A percentile compares a stretch with the other conserved stretches of the same genome.
Conservation (phyloP, 2,888 invertebrate species). For the Falcaria lacertinaria region DNA sequence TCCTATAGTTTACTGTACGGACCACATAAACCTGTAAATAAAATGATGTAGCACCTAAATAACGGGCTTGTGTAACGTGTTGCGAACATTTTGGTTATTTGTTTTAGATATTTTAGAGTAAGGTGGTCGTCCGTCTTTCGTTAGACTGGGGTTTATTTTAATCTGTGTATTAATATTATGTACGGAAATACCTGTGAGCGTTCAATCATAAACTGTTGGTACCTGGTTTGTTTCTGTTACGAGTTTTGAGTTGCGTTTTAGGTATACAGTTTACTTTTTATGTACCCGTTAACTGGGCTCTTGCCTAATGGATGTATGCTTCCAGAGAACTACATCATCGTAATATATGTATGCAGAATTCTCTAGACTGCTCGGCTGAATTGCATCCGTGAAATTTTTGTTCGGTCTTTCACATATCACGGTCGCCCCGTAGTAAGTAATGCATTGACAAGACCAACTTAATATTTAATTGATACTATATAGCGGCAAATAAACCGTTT, state of each 20-base stretch:
- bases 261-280: slow-evolving; percentile 48
- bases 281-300: slow-evolving; percentile 39
- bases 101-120: slow-evolving; percentile 54
- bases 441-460: too few species aligned
- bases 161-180: slow-evolving; percentile 67
- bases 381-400: too few species aligned
- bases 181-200: slow-evolving; percentile 67
- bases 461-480: too few species aligned
- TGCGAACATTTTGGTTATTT: slow-evolving; percentile 70
- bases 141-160: slow-evolving; percentile 64
- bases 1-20: slow-evolving; percentile 53
- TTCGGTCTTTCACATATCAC: too few species aligned
- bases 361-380: slow-evolving; percentile 3
- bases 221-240: slow-evolving; percentile 77
- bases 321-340: slow-evolving; percentile 26
- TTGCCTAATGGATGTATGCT: slow-evolving; percentile 41
- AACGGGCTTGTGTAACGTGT: slow-evolving; percentile 59
- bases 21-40: slow-evolving; percentile 72
- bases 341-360: slow-evolving; percentile 17
- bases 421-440: too few species aligned
- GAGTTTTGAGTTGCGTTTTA: slow-evolving; percentile 44
- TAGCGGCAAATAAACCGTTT: too few species aligned
- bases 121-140: slow-evolving; percentile 65
- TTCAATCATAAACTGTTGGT: slow-evolving; percentile 72
- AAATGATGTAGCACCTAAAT: slow-evolving; percentile 73